Percentiles rank a stretch among this genome's conserved stretches.
Conservation (phyloP, 2,113 vertebrate species). For the Trochalopteron elliotii region DNA sequence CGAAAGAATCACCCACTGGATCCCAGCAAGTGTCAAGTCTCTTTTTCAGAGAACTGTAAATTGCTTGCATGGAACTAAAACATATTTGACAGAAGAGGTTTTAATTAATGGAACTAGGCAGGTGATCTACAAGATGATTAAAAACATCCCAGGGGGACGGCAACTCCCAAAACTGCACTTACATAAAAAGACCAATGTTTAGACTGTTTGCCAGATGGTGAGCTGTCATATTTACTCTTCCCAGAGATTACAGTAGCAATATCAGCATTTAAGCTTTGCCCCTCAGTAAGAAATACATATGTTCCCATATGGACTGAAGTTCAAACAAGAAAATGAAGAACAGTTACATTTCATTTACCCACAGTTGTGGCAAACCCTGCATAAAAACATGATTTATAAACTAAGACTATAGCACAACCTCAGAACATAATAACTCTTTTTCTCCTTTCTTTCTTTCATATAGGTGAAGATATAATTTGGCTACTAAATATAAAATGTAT, state of each 20-base stretch:
- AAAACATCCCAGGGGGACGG: constrained; percentile 25
- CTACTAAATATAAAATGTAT: not conserved
- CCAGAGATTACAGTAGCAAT: constrained; percentile 16
- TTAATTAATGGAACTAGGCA: constrained; percentile 40
- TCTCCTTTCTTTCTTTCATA: not conserved
- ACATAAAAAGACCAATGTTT: constrained; percentile 43
- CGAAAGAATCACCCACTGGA: not conserved
- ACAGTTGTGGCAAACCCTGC: not conserved
- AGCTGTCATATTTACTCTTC: constrained; percentile 52
- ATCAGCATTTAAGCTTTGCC: constrained; percentile 46
- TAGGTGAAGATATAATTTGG: not conserved
- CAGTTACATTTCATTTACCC: not conserved
- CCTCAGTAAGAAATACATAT: constrained; percentile 27
- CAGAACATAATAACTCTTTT: not conserved
- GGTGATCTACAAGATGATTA: constrained; percentile 44
- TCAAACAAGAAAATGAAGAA: constrained; percentile 20
- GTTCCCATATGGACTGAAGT: constrained; percentile 22
- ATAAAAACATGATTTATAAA: not conserved
- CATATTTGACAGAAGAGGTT: not conserved
- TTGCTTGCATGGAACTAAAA: not conserved
- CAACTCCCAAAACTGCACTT: constrained; percentile 5
- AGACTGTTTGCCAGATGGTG: constrained; percentile 43
- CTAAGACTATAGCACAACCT: not conserved
- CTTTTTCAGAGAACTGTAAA: not conserved
- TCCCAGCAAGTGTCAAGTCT: not conserved